Base-by-base conservation (phyloP, 2,888 invertebrate species). In the Tachina lurida region DNA sequence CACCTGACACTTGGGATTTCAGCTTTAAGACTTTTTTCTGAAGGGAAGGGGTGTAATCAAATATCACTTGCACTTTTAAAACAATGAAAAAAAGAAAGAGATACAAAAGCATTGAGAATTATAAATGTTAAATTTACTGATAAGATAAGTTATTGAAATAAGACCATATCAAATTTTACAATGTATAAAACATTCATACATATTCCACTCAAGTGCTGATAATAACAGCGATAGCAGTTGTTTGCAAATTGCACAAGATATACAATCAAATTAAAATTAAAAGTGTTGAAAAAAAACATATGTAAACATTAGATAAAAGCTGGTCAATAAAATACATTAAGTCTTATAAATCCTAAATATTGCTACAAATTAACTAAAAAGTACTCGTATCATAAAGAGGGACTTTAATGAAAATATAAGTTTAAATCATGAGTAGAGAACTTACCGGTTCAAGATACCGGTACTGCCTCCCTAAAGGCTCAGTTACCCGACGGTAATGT, bases 141-240 rank as follows among this genome's bases (percentile, higher is more conserved):
- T 83, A 76, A 83, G 63, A 76, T 76, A 67, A 68, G 17, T 17
- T 31, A 58, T 73, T 58, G 13, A 2, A 8, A 56, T 15, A 43
- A 43, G 12, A 22, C 0, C 5, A 8, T 31, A 71, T 31, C 58
- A 45, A 47, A 45, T 56, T 43, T 10, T 19, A 31, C 31, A 31
- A 31, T 31, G 4, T 63, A 19, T 22, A 65, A 45, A 19, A 65
- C 10, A 68, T 60, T 41, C 3, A 43, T 9, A 56, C 13, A 68
- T 52, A 31, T 39, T 43, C 17, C 13, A 13, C 22, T 22, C 22
- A 22, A 31, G 47, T 17, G 12, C 73, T 60, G 58, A 73, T 73
- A 60, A 71, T 45, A 65, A 45, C 15, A 19, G 45, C 19, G 63
- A 19, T 65, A 65, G 10, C 60, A n/a, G 10, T 41, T 60, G n/a